Evolutionary conservation across 2,113 vertebrate genomes (phyloP).

Genomic region (Ailurus styani): DNA sequence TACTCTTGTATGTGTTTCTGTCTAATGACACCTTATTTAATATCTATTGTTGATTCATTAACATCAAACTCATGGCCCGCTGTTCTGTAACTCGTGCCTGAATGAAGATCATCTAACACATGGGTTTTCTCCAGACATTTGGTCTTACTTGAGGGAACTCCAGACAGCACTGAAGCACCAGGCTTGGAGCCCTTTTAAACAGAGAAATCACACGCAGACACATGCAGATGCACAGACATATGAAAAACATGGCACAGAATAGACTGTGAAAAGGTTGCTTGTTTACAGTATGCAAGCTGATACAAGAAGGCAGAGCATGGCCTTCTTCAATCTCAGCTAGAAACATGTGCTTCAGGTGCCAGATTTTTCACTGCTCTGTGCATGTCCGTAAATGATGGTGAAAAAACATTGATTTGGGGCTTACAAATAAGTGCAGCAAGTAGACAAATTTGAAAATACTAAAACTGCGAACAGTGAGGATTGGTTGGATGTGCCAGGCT

Average conservation of each 20-base stretch:
- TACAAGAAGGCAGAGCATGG: not conserved
- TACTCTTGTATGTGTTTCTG: not conserved
- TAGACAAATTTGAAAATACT: not conserved
- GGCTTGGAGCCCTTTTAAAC: not conserved
- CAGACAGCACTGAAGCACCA: not conserved
- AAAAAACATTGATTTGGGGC: not conserved
- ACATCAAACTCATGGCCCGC: not conserved
- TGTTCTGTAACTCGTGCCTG: not conserved
- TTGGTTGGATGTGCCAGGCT: not conserved
- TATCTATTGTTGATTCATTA: not conserved
- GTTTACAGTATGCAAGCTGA: not conserved
- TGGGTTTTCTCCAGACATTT: not conserved
- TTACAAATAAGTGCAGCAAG: not conserved
- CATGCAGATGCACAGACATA: not conserved
- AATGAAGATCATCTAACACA: not conserved
- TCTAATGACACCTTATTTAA: not conserved
- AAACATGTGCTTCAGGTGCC: fast-evolving
- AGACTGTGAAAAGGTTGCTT: not conserved
- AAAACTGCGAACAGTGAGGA: not conserved
- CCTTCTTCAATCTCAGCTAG: not conserved
- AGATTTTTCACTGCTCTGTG: not conserved
- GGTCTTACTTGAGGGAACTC: not conserved
- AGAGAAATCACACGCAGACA: not conserved
- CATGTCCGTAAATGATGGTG: fast-evolving
- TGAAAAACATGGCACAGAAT: not conserved